Percentiles rank a stretch among this genome's conserved stretches.
phyloP scores from a whole-genome alignment of 2,888 invertebrate genomes.

The Pachycephus smyrnensis region DNA sequence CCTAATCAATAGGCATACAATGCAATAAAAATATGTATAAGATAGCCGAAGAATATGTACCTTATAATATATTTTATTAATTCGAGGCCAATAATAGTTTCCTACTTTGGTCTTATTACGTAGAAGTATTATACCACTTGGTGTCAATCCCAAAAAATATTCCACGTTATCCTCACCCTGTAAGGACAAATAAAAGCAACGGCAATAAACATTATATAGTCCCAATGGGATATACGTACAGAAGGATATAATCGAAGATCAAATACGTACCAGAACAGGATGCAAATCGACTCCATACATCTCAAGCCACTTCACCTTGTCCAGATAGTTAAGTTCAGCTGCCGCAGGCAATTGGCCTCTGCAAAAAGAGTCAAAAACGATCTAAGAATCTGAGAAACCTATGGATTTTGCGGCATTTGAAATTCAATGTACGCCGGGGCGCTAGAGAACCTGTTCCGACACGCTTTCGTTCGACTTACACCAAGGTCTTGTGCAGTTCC shows the following conservation, averaged over 20 bases:
- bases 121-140: slow-evolving; percentile 93
- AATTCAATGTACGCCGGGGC: background rate
- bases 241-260: slow-evolving; percentile 7
- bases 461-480: slow-evolving; percentile 71
- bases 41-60: slow-evolving; percentile 37
- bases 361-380: slow-evolving; percentile 46
- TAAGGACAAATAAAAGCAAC: slow-evolving; percentile 39
- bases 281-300: slow-evolving; percentile 98
- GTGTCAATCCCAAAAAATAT: slow-evolving; percentile 95
- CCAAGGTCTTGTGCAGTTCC: slow-evolving; percentile 88
- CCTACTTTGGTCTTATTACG: slow-evolving; percentile 96
- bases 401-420: slow-evolving; percentile 2
- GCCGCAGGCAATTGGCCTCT: slow-evolving; percentile 91
- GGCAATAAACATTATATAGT: slow-evolving; percentile 8
- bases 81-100: slow-evolving; percentile 98
- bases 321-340: slow-evolving; percentile 94
- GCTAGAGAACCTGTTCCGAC: background rate
- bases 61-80: slow-evolving; percentile 96
- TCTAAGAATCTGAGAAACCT: background rate
- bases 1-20: background rate
- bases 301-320: slow-evolving; percentile 98
- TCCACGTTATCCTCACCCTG: slow-evolving; percentile 97
- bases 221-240: background rate
- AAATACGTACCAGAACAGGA: slow-evolving; percentile 86
- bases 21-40: background rate